Conservation (phyloP, 92 coral and sea anemone species). For the Zoanthus solanderi region DNA sequence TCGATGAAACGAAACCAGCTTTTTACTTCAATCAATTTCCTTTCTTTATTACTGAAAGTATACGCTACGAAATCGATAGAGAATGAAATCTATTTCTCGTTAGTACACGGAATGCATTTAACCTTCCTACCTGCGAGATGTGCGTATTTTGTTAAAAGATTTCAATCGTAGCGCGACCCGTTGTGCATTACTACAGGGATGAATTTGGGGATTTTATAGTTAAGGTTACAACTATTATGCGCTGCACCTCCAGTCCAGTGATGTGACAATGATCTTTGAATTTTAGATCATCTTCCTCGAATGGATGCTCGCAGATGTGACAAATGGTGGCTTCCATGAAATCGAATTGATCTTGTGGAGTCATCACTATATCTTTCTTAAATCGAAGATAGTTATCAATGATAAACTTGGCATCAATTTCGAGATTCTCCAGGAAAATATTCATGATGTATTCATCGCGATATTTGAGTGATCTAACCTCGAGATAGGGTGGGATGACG, state of each 20-base stretch:
- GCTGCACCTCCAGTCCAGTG: background rate
- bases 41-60: too few species aligned
- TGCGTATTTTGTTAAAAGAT: background rate
- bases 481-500: too few species aligned
- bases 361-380: background rate
- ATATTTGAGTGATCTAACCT: too few species aligned
- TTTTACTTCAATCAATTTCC: background rate
- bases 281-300: background rate
- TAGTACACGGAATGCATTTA: background rate
- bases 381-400: background rate
- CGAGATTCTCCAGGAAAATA: too few species aligned
- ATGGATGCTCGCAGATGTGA: background rate
- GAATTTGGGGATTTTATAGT: background rate
- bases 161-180: background rate
- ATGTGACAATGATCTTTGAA: background rate
- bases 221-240: background rate
- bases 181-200: background rate
- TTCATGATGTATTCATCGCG: too few species aligned
- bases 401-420: too few species aligned
- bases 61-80: background rate
- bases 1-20: background rate
- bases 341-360: background rate
- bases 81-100: background rate
- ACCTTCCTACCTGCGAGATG: background rate
- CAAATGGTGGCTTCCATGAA: background rate